Base-by-base conservation (phyloP, 2,888 invertebrate species). In the Stegana nigrithorax region DNA sequence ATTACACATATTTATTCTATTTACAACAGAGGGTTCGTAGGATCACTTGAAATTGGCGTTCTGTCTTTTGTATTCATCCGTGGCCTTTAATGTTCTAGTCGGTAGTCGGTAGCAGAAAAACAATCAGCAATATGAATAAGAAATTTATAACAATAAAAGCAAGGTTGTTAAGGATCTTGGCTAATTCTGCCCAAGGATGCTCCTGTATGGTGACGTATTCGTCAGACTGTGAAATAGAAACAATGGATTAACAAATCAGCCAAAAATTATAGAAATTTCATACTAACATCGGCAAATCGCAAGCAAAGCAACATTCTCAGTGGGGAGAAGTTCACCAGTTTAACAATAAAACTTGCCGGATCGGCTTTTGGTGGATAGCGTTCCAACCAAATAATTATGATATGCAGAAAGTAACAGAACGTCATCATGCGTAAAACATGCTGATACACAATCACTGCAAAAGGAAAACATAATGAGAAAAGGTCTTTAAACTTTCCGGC, bases 121-220 rank as follows among this genome's bases (percentile, higher is more conserved):
- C 60, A 61, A 77, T 66, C n/a, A 73, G 27, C 0, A 69, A 14
- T 19, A 75, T 65, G 4, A 82, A 77, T 3, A 62, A 55, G 2
- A 78, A 50, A 50, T 67, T 73, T 2, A 82, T 59, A 2, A 65
- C 53, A 17, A 83, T 62, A 27, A 81, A 80, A 29, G 76, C 72
- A 1, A 71, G 10, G 17, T 77, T 81, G 62, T 84, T 84, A 1
- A 83, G 12, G 1, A 82, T 72, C 63, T 78, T 82, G 8, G 81
- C 73, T 29, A 84, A 32, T 50, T 84, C 81, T 2, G 67, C 72
- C 84, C 84, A 84, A 2, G 84, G 84, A 47, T 79, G 68, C 44
- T 78, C 69, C 62, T 83, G 79, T 4, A 81, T 69, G 1, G 68
- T 69, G n/a, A 80, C 66, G 53, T 72, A 83, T 7, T 78, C 81